Evolutionary conservation across 2,888 invertebrate genomes (phyloP), one percentile per base, ranked within the genome.

Genomic region (Electrophaes corylata): DNA sequence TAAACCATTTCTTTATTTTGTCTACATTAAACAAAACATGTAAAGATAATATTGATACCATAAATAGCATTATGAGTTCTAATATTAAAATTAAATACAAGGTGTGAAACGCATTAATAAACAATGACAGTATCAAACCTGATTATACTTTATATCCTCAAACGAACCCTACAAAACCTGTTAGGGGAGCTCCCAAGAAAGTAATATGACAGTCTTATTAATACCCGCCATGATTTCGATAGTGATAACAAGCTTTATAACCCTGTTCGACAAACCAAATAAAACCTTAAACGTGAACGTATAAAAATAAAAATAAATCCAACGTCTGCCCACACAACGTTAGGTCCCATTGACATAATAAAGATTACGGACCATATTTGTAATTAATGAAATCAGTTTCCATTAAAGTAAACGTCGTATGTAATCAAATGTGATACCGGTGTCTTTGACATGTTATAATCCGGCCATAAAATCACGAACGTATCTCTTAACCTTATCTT

Each of bases 351-450:
- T 78, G 81, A 80, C 83, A 79, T 81, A 77, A 83, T 83, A 84
- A 82, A 86, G 86, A 87, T 86, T 81, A 85, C 71, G 67, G 66
- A 66, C 78, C 68, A 84, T 85, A 84, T 83, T 84, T 78, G 82
- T 85, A 87, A 88, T 86, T 88, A 88, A 88, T 86, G 79, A 81
- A 86, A 87, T 87, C 83, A 78, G 80, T 79, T 81, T 80, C 73
- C 76, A 76, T 83, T 81, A 78, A 80, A 79, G 73, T 74, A 72
- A 77, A 81, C 71, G 69, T 74, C 70, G 71, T 67, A 70, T 70
- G 74, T 76, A 79, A 81, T 84, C 75, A 74, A 76, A 73, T 68
- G 66, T 69, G 55, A 66, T 50, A 74, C 71, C 80, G 84, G 84
- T 70, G 64, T 71, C 80, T 87, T 87, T 87, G 85, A 84, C 75